These are phyloP conservation scores for Callosobruchus maculatus DNA, from an alignment of 2,888 invertebrate genomes.

Conservation along the genomic window DNA sequence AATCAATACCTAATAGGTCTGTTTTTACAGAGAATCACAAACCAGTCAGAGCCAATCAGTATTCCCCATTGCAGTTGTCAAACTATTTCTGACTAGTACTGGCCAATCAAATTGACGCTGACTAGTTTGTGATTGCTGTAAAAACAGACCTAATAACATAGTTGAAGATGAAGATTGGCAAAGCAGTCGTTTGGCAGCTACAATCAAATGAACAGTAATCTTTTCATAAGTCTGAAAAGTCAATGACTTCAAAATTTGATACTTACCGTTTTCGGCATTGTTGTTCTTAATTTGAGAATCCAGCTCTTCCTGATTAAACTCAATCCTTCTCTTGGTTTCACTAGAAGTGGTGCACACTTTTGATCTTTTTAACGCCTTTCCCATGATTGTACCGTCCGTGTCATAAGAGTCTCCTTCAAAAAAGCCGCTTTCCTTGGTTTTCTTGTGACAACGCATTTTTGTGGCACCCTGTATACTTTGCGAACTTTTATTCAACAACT, in stretches of 20 bases:
- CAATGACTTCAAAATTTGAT: background rate
- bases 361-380: conserved; percentile 47
- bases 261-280: background rate
- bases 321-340: conserved; percentile 34
- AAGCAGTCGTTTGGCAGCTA: too few relatives aligned
- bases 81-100: too few relatives aligned
- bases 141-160: too few relatives aligned
- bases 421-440: conserved; percentile 73
- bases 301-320: conserved; percentile 42
- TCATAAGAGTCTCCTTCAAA: conserved; percentile 73
- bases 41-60: too few relatives aligned
- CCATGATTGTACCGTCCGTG: conserved; percentile 55
- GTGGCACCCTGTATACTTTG: background rate
- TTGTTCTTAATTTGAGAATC: conserved; percentile 32
- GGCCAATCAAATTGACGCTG: too few relatives aligned
- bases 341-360: conserved; percentile 43
- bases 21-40: too few relatives aligned
- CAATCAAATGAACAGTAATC: too few relatives aligned
- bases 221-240: too few relatives aligned
- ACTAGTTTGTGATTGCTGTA: too few relatives aligned
- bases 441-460: conserved; percentile 49
- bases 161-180: too few relatives aligned
- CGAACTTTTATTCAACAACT: background rate
- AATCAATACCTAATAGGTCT: too few relatives aligned
- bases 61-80: too few relatives aligned